Evolutionary conservation across 2,888 invertebrate species (phyloP).

Genomic region (Taphrorychus bicolor): DNA sequence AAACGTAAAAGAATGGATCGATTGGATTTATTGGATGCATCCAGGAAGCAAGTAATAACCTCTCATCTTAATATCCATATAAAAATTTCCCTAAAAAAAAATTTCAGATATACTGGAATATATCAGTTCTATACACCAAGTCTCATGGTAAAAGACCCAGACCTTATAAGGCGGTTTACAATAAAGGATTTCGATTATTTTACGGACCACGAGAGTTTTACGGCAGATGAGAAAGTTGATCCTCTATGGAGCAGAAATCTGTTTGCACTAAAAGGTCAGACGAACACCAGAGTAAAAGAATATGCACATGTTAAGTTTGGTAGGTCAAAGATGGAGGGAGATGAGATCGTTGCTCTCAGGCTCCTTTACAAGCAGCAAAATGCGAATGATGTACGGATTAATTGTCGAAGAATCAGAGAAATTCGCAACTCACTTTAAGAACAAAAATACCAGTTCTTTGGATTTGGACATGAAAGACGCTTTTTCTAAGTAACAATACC

Average conservation of each 20-base stretch:
- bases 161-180: constrained; percentile 65
- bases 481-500: constrained; percentile 49
- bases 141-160: constrained; percentile 64
- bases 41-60: constrained; percentile 45
- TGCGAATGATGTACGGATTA: constrained; percentile 52
- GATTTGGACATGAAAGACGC: constrained; percentile 61
- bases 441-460: constrained; percentile 45
- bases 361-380: constrained; percentile 56
- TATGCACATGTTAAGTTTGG: no score
- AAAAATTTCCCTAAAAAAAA: no score
- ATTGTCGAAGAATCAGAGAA: constrained; percentile 45
- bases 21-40: constrained; percentile 40
- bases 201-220: constrained; percentile 56
- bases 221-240: constrained; percentile 41
- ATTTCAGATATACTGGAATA: constrained; percentile 46
- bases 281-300: not conserved
- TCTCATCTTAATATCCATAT: no score
- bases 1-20: constrained; percentile 33
- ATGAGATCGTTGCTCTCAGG: constrained; percentile 54
- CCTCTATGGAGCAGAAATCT: constrained; percentile 62
- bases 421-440: constrained; percentile 45
- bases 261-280: constrained; percentile 47
- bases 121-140: constrained; percentile 55
- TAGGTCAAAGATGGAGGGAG: constrained; percentile 51
- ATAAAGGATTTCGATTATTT: constrained; percentile 69